phyloP scores from a whole-genome alignment of 1,140 invertebrate species.

The Galleria mellonella region DNA sequence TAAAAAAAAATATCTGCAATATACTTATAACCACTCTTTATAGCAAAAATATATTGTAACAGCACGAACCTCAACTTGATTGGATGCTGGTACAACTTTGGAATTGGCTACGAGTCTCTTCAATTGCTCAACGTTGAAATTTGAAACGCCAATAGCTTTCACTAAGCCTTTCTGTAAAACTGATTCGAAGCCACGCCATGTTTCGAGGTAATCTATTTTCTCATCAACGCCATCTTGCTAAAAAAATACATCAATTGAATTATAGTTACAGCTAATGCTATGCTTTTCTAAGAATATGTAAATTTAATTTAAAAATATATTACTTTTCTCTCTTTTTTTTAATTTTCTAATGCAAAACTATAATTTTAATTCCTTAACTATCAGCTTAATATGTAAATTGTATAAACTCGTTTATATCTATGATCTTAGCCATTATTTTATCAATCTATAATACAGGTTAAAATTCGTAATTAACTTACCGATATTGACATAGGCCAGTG shows the following conservation, averaged over 20 bases:
- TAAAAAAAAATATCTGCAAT: slow-evolving; percentile 5
- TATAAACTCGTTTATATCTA: no score
- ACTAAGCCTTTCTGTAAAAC: slow-evolving; percentile 80
- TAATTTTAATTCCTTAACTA: not conserved
- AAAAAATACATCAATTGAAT: not conserved
- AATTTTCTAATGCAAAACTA: not conserved
- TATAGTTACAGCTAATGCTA: no score
- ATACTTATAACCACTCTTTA: no score
- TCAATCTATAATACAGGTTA: no score
- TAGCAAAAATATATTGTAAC: no score
- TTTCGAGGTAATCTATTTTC: slow-evolving; percentile 64
- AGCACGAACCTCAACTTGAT: slow-evolving; percentile 82
- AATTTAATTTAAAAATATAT: not conserved
- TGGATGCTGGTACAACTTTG: slow-evolving; percentile 81
- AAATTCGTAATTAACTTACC: slow-evolving; percentile 64
- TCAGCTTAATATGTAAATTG: not conserved
- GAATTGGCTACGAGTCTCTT: slow-evolving; percentile 79
- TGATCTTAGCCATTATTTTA: no score
- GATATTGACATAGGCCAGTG: slow-evolving; percentile 89
- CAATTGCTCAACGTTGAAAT: slow-evolving; percentile 90
- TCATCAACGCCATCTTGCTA: slow-evolving; percentile 51
- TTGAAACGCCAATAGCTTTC: slow-evolving; percentile 90
- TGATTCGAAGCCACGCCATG: slow-evolving; percentile 85
- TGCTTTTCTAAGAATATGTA: not conserved
- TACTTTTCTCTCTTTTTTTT: not conserved